phyloP scores from a whole-genome alignment of 2,797 vertebrate genomes.

The Stomatorhinus walkeri region DNA sequence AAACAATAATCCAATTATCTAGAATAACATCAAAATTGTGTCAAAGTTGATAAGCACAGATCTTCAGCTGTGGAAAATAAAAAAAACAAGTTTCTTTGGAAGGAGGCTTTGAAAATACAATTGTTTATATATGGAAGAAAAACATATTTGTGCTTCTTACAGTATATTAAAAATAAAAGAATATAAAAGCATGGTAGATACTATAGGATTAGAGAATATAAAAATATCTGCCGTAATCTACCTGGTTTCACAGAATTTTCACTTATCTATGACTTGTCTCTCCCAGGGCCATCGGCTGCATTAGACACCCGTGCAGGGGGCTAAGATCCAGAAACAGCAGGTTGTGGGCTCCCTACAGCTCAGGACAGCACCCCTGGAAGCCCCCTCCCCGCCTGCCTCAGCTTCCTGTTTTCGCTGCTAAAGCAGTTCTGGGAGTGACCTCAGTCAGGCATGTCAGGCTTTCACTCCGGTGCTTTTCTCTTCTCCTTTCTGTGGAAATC shows the following conservation, averaged over 20 bases:
- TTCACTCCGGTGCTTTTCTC: not conserved
- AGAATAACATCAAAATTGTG: not conserved
- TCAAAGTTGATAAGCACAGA: not conserved
- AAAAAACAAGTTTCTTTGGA: not conserved
- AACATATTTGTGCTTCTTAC: not conserved
- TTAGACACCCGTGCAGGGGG: not conserved
- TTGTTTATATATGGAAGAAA: not conserved
- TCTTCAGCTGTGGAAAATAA: not conserved
- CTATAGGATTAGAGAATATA: not conserved
- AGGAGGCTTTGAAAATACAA: not conserved
- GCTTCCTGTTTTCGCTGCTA: constrained; percentile 10
- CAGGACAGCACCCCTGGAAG: not conserved
- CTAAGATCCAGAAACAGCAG: not conserved
- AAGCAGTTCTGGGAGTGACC: not conserved
- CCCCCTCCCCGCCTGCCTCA: not conserved
- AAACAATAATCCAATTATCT: not conserved
- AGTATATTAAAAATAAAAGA: not conserved
- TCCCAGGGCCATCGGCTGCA: not conserved
- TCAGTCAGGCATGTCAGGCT: not conserved
- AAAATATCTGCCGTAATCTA: not conserved
- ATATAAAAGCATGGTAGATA: not conserved
- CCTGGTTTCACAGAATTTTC: not conserved
- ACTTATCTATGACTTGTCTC: not conserved
- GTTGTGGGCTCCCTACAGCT: not conserved
- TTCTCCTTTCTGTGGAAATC: not conserved